These are phyloP conservation scores for Tetragonula clypearis DNA, from an alignment of 1,140 invertebrate species.

Conservation along the genomic window DNA sequence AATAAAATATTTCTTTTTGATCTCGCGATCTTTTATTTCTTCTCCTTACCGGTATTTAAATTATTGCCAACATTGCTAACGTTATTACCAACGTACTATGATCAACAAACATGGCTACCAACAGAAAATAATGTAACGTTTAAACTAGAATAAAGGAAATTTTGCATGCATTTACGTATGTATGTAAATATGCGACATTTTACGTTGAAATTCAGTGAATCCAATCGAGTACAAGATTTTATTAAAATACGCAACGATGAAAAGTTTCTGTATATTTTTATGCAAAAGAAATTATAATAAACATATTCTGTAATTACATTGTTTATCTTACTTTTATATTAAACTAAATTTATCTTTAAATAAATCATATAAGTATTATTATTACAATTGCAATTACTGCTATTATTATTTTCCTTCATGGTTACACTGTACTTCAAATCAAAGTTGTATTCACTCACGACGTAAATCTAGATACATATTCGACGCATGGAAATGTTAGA, in stretches of 20 bases:
- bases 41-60: neutral
- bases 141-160: neutral
- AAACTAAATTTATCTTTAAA: conserved; percentile 17
- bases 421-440: conserved; percentile 11
- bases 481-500: conserved; percentile 1
- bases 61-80: neutral
- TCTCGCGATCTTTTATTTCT: neutral
- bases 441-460: conserved; percentile 16
- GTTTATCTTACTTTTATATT: neutral
- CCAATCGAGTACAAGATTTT: neutral
- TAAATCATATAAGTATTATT: conserved; percentile 38
- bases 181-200: too few relatives aligned
- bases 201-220: neutral
- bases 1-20: neutral
- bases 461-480: conserved; percentile 17
- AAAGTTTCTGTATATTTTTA: neutral
- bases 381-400: conserved; percentile 19
- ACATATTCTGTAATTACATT: neutral
- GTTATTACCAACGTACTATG: neutral
- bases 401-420: conserved; percentile 26
- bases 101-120: neutral
- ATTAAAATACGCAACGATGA: neutral
- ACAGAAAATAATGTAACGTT: neutral
- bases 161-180: neutral
- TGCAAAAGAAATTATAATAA: neutral